Evolutionary conservation across 2,888 invertebrate genomes (phyloP).

Genomic region (Nephrotoma guestfalica): DNA sequence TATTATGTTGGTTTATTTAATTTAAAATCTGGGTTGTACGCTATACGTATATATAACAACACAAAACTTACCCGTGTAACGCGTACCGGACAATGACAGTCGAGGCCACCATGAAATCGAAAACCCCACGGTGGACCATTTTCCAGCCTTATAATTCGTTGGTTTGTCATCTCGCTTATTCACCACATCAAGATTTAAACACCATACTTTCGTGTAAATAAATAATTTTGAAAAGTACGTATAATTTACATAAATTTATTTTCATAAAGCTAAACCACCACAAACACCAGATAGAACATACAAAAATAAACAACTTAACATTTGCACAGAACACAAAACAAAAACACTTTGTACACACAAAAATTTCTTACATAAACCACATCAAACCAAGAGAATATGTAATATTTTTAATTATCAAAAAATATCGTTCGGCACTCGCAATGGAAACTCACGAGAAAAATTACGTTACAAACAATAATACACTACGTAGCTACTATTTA

Average conservation of each 20-base stretch:
- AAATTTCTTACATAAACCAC: background rate
- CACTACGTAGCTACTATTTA: background rate
- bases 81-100: constrained; percentile 60
- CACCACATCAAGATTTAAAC: background rate
- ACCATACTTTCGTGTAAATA: background rate
- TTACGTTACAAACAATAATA: background rate
- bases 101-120: constrained; percentile 72
- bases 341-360: background rate
- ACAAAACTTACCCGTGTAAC: constrained; percentile 57
- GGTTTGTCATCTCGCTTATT: background rate
- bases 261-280: background rate
- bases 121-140: constrained; percentile 84
- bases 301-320: background rate
- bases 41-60: background rate
- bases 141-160: constrained; percentile 32
- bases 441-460: background rate
- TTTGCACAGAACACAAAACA: background rate
- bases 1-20: background rate
- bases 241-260: background rate
- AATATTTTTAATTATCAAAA: background rate
- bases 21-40: background rate
- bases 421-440: background rate
- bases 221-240: background rate
- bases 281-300: background rate
- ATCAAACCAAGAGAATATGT: background rate